Conservation (phyloP, 2,113 vertebrate species). For the Columba janthina region DNA sequence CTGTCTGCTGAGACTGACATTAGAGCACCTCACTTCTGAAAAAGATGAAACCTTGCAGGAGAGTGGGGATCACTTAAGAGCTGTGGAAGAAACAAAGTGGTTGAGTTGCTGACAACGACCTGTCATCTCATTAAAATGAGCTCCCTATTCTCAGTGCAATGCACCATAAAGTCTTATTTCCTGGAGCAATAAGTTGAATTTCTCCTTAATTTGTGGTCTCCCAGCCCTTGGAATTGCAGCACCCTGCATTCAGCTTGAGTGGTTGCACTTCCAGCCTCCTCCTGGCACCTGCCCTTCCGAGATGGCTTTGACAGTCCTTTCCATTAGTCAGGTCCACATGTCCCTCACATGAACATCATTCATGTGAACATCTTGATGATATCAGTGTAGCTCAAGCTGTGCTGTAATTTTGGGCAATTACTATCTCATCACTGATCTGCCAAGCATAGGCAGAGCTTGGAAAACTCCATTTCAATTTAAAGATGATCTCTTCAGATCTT, state of each 20-base stretch:
- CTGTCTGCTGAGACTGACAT: background rate
- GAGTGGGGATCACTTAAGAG: background rate
- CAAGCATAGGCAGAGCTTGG: background rate
- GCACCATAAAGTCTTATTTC: background rate
- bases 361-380: background rate
- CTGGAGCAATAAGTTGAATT: background rate
- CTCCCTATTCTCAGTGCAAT: background rate
- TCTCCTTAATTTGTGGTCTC: background rate
- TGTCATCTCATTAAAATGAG: background rate
- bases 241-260: background rate
- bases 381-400: background rate
- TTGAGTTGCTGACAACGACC: background rate
- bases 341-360: background rate
- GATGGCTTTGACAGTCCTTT: background rate
- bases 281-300: background rate
- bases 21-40: background rate
- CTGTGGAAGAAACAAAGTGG: background rate
- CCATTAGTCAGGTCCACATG: background rate
- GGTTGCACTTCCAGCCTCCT: background rate
- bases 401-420: background rate
- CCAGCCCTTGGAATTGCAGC: background rate
- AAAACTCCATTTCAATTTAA: slow-evolving; percentile 6
- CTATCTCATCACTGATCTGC: background rate
- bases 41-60: background rate
- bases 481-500: slow-evolving; percentile 8